Conservation (phyloP, 2,888 invertebrate genomes). For the Oscheius sp. region DNA sequence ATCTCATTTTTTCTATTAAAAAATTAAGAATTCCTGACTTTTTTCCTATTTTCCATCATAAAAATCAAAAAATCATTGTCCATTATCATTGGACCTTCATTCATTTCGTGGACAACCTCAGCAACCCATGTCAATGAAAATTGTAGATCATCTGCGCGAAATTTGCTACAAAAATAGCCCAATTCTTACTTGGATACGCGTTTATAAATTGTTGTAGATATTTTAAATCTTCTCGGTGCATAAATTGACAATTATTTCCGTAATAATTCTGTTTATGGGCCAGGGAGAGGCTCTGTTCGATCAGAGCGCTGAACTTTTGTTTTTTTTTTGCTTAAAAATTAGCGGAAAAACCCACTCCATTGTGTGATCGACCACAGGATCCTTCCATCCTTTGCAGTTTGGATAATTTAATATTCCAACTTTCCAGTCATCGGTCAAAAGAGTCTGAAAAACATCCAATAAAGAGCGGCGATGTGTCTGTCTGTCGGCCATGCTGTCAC, state of each 20-base stretch:
- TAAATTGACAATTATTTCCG: not conserved
- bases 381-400: slow-evolving; percentile 1
- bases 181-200: not conserved
- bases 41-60: slow-evolving; percentile 1
- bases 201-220: not conserved
- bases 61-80: not conserved
- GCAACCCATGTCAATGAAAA: not conserved
- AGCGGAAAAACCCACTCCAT: not conserved
- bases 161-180: not conserved
- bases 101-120: not conserved
- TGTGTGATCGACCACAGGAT: not conserved
- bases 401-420: not conserved
- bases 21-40: not conserved
- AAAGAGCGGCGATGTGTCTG: not conserved
- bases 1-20: not conserved
- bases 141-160: not conserved
- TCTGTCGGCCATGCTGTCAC: too few species aligned
- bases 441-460: not conserved
- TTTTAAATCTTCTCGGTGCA: not conserved
- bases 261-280: not conserved
- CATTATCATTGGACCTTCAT: not conserved
- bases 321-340: not conserved
- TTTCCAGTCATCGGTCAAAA: not conserved
- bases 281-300: not conserved
- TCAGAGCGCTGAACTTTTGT: not conserved